These are phyloP conservation scores for Coregonus ussuriensis DNA, from an alignment of 2,797 vertebrate genomes.

Conservation along the genomic window DNA sequence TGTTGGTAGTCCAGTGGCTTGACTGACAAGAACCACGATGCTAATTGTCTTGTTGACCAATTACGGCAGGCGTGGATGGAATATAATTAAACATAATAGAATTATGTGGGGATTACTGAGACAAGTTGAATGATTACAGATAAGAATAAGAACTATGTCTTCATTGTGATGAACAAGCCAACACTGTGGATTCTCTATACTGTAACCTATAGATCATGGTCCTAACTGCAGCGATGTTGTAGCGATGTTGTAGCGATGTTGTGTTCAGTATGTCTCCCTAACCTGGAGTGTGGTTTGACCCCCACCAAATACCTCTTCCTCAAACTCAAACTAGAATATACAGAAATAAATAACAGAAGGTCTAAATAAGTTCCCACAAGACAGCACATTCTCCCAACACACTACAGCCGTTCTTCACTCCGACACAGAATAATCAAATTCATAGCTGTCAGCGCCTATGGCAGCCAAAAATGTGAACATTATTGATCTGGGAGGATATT, in stretches of 20 bases:
- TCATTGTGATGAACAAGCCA: conserved; percentile 3
- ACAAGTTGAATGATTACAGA: neutral
- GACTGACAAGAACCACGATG: conserved; percentile 69
- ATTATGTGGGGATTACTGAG: neutral
- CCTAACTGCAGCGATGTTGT: conserved; percentile 35
- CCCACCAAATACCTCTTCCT: conserved; percentile 51
- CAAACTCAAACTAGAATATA: conserved; percentile 48
- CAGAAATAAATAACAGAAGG: conserved; percentile 65
- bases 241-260: conserved; percentile 40
- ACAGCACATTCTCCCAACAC: conserved; percentile 61
- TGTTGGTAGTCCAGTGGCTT: conserved; percentile 57
- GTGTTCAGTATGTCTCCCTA: conserved; percentile 17
- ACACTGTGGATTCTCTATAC: conserved; percentile 35
- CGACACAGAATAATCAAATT: conserved; percentile 65
- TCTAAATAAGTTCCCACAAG: conserved; percentile 63
- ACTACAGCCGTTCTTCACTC: conserved; percentile 56
- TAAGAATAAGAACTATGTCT: neutral
- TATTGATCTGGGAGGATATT: conserved; percentile 75
- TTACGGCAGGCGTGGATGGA: conserved; percentile 33
- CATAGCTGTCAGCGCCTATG: conserved; percentile 72
- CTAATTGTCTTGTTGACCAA: conserved; percentile 70
- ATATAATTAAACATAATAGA: neutral
- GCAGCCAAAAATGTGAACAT: conserved; percentile 69
- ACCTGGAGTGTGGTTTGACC: conserved; percentile 59
- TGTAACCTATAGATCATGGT: conserved; percentile 22